Evolutionary conservation across 35 echinoderm and acorn worm species (phyloP), one percentile per base, ranked within the genome.

Genomic region (Acanthaster planci): DNA sequence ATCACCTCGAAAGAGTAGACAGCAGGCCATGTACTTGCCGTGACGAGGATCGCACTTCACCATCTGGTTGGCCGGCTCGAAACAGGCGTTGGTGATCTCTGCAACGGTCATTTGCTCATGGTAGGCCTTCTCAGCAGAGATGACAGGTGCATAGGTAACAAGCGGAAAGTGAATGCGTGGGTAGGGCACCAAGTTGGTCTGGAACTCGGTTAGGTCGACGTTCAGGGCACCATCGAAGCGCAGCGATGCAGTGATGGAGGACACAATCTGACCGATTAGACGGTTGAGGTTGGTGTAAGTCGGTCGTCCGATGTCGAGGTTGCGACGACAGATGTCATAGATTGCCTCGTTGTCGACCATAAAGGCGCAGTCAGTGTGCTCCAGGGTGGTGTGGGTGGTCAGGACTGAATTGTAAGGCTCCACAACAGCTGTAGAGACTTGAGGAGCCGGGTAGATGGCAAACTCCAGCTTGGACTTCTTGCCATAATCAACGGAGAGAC

Each of bases 11-110:
- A 84, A 97, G 19, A 97, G 60, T 21, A 97, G 81, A 52, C 95
- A 97, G 80, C 95, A 97, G 2, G 95, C 95, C 95, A 97, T 97
- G 85, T 97, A 97, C 64, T 97, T 97, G 47, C 95, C 95, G 37
- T 93, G 95, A 26, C 95, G 90, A 52, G 95, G 95, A 40, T 97
- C 95, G 76, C 92, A 94, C 55, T 94, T 94, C 72, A 94, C 92
- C 92, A 94, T 87, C 88, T 94, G 92, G 80, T 94, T 94, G 78
- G 84, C 84, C 8, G 92, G 92, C 87, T 94, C 88, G 39, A 90
- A 94, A 54, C 92, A 94, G 12, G 94, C 86, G 57, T 87, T 97
- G 30, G 95, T 97, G 39, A 97, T 88, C 39, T 93, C 90, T 27
- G 94, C 82, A 50, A 97, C 90, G 42, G 82, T 97, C 68, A 93